Conservation (phyloP, 2,797 vertebrate species). For the Limnodromus scolopaceus region DNA sequence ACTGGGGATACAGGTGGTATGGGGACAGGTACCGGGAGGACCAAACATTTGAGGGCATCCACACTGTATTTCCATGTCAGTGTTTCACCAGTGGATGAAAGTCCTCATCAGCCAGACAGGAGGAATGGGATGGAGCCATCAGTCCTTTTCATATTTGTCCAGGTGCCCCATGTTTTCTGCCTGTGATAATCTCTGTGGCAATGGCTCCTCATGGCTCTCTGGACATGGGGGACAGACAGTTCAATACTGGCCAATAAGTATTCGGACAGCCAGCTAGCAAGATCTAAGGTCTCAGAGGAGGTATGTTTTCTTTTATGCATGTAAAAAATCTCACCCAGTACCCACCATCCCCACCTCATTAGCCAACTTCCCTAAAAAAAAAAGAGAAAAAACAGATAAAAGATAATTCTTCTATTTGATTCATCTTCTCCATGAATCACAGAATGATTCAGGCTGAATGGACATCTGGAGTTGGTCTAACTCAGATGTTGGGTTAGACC, state of each 20-base stretch:
- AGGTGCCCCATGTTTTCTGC: background rate
- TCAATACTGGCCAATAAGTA: background rate
- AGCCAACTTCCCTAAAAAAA: background rate
- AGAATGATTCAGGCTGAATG: background rate
- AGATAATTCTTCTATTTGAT: background rate
- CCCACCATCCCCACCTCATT: fast-evolving
- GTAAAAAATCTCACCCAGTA: background rate
- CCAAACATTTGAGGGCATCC: background rate
- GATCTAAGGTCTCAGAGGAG: background rate
- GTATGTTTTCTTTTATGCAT: background rate
- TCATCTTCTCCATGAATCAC: background rate
- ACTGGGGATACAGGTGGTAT: background rate
- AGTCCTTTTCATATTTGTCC: background rate
- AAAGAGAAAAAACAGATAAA: background rate
- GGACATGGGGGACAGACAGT: background rate
- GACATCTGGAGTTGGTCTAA: background rate
- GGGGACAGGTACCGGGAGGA: background rate
- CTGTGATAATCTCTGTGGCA: background rate
- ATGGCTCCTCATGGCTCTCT: fast-evolving
- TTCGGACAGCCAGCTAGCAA: background rate
- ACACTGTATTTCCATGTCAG: fast-evolving
- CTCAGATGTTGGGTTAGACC: no score
- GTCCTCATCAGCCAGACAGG: background rate
- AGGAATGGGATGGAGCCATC: background rate
- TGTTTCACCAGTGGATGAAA: background rate